Conservation (phyloP, 2,888 invertebrate species). For the Eurois occulta region DNA sequence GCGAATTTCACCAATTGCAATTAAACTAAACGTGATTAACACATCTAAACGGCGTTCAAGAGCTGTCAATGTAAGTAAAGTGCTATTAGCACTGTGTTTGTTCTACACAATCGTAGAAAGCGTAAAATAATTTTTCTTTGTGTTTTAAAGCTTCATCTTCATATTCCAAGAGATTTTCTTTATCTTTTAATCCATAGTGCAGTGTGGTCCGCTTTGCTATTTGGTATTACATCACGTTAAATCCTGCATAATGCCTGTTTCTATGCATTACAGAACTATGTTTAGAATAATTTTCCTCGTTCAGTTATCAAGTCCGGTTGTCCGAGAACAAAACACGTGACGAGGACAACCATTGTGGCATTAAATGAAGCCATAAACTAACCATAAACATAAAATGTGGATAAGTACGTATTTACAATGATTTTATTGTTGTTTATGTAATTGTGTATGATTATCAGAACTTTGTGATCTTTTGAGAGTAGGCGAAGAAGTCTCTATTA, state of each 20-base stretch:
- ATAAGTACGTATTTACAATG: neutral
- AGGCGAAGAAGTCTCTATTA: neutral
- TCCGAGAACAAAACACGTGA: slow-evolving; percentile 16
- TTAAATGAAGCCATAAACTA: slow-evolving; percentile 41
- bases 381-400: slow-evolving; percentile 46
- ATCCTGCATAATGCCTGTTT: neutral
- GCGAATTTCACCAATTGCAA: neutral
- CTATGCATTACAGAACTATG: neutral
- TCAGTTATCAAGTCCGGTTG: slow-evolving; percentile 5
- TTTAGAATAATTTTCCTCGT: slow-evolving; percentile 30
- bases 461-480: neutral
- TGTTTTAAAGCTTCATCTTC: neutral
- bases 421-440: slow-evolving; percentile 44
- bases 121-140: neutral
- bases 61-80: neutral
- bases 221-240: neutral
- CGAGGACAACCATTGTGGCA: slow-evolving; percentile 54
- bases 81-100: neutral
- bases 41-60: neutral
- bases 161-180: neutral
- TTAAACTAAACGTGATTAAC: neutral
- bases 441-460: slow-evolving; percentile 16
- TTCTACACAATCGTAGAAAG: neutral
- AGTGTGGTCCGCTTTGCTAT: neutral
- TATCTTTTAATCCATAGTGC: neutral